Conservation (phyloP, 2,113 vertebrate species). For the Pseudopipra pipra region DNA sequence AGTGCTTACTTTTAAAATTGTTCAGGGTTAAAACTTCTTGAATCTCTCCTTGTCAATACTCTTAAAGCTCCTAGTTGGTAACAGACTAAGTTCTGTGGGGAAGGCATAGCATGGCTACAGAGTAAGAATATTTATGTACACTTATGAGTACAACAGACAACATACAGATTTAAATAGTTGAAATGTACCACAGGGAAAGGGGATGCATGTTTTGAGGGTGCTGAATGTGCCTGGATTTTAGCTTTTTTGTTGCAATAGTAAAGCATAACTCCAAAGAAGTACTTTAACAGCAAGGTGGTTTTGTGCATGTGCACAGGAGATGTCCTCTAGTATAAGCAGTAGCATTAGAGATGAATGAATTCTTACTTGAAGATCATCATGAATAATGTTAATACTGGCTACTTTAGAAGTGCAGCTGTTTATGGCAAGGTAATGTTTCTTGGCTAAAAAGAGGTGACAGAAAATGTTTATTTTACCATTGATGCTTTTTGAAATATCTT, state of each 20-base stretch:
- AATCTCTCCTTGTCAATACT: neutral
- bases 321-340: neutral
- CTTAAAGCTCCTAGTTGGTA: neutral
- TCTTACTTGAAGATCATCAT: neutral
- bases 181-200: neutral
- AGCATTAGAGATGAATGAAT: neutral
- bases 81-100: neutral
- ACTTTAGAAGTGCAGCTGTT: neutral
- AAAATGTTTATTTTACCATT: neutral
- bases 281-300: neutral
- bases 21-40: neutral
- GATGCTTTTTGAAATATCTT: neutral
- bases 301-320: neutral
- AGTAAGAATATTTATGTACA: neutral
- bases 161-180: neutral
- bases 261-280: neutral
- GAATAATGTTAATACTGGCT: neutral
- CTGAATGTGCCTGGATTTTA: neutral
- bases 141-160: neutral
- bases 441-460: neutral
- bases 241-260: neutral
- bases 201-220: neutral
- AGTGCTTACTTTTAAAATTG: neutral
- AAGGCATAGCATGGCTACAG: neutral
- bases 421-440: neutral